phyloP scores from a whole-genome alignment of 2,888 invertebrate genomes.

The Ashinkailepas kermadecensis region DNA sequence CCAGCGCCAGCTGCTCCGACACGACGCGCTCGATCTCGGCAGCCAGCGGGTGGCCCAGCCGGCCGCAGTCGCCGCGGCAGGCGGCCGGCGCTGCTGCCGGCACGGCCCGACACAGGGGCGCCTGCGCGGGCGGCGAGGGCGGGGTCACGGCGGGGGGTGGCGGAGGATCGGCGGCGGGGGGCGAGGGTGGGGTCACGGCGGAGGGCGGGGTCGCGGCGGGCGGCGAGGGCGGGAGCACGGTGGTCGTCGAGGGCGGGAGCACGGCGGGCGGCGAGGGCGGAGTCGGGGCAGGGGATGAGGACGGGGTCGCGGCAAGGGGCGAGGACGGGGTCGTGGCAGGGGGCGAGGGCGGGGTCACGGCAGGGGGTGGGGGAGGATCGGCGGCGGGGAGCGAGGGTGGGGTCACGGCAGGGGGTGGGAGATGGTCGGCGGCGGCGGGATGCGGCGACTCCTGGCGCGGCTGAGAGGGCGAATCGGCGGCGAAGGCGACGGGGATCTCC shows the following conservation, averaged over 20 bases:
- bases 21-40: conserved; percentile 48
- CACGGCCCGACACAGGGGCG: conserved; percentile 36
- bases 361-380: too few relatives aligned
- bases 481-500: neutral
- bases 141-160: conserved; percentile 46
- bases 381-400: too few relatives aligned
- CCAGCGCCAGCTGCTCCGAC: conserved; percentile 62
- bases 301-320: neutral
- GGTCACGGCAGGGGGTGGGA: too few relatives aligned
- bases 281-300: too few relatives aligned
- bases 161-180: conserved; percentile 53
- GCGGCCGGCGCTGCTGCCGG: conserved; percentile 49
- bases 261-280: too few relatives aligned
- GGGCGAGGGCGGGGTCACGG: neutral
- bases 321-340: neutral
- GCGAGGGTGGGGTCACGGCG: conserved; percentile 42
- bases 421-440: too few relatives aligned
- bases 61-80: conserved; percentile 47
- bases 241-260: too few relatives aligned
- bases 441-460: too few relatives aligned
- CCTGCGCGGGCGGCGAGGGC: conserved; percentile 39
- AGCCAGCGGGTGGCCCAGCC: conserved; percentile 50
- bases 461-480: neutral
- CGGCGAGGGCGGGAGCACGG: too few relatives aligned
- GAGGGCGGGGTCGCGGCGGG: too few relatives aligned